Base-by-base conservation (phyloP, 2,797 vertebrate species). In the Lagodon rhomboides region DNA sequence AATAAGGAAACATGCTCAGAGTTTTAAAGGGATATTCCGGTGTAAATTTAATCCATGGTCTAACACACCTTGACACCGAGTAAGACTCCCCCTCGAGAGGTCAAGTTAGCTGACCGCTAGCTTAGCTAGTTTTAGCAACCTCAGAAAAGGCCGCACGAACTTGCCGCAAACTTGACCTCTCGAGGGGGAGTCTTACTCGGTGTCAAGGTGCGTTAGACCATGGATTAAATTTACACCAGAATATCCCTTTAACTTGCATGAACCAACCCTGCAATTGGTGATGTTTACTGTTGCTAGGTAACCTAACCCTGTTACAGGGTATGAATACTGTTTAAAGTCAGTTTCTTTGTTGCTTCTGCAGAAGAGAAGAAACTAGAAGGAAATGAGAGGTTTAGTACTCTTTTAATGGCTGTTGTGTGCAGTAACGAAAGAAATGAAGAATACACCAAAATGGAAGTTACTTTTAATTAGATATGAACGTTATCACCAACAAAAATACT, bases 381-480 rank as follows among this genome's bases (percentile, higher is more conserved):
- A 38, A 38, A 38, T 38, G 1, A 38, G 10, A 9, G 9, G 8
- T 38, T 38, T 38, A 38, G 34, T 38, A 38, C 3, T 58, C 1
- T 20, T 34, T 66, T 23, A 30, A 5, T 12, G 18, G n/a, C 3
- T 30, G 1, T 18, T 11, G 22, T n/a, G 11, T 34, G 23, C 1
- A 61, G 10, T 16, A 22, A 51, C 17, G 3, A 3, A 12, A 75
- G 7, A 55, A 51, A 54, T 4, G 2, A 79, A 64, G 4, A 34
- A 0, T 1, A 62, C 25, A 41, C 2, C 8, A 4, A 23, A 56
- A 56, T 23, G 6, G 7, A 79, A 74, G 46, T 67, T 55, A 4
- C 34, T 50, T 89, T 83, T 82, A n/a, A 79, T 85, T 66, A 68
- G 41, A 78, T 78, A 16, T 77, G 55, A 64, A 46, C 23, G 76